Evolutionary conservation across 1,140 invertebrate species (phyloP), one percentile per base, ranked within the genome.

Genomic region (Schlechtendalia chinensis): DNA sequence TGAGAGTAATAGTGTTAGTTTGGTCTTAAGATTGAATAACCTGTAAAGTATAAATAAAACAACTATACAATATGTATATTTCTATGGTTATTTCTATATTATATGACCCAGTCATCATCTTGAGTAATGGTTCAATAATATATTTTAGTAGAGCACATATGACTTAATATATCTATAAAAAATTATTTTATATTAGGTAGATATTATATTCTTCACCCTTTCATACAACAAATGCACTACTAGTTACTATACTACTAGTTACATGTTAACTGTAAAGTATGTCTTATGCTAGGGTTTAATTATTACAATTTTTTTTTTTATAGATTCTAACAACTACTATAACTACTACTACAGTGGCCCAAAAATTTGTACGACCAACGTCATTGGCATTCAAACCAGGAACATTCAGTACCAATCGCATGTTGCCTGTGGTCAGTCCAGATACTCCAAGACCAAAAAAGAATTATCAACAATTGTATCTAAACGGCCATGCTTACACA

Each of bases 401-500:
- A 6, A 92, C 91, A 4, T 94, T 92, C 83, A 93, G 91, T 4
- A 91, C 91, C 0, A 93, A 90, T 59, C 92, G 93, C 82, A 93
- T 92, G 24, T 87, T 93, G 84, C 90, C 92, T 2, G 86, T 94
- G 53, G 92, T 94, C 45, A 96, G 94, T 83, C 95, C 95, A 0
- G 95, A 97, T 85, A 97, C 95, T 0, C 95, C 95, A 14, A 86
- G 94, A 12, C 93, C 93, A 0, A 92, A 91, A 54, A 96, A 96
- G 84, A 91, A 92, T n/a, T 96, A 94, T 83, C 92, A 92, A 14
- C 93, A 96, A 84, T 87, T 94, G 14, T 94, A 93, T 86, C 85
- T 96, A 50, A 94, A 96, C 86, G 95, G 95, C 0, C 94, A 96
- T 84, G 94, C 95, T 39, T 97, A 96, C 85, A 97, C 95, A 17